Percentiles rank a stretch among this genome's conserved stretches.
Evolutionary conservation across 2,888 invertebrate genomes (phyloP).

Genomic region (Cylindroiulus punctatus): DNA sequence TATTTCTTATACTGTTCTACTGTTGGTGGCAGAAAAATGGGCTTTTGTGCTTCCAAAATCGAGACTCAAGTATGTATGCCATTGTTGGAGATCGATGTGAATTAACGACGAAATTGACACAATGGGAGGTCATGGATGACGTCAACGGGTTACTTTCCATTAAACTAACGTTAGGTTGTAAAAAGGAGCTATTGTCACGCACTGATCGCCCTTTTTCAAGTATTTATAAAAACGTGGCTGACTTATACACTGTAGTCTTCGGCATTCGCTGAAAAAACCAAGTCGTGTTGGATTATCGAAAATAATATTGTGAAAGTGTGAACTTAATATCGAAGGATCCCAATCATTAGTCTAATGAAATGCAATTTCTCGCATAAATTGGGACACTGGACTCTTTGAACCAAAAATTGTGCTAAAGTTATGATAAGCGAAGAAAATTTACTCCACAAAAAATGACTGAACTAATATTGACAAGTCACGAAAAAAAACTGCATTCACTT

Average conservation of each 20-base stretch:
- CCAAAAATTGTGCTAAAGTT: conserved; percentile 24
- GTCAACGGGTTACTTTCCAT: conserved; percentile 32
- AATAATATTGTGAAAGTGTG: conserved; percentile 43
- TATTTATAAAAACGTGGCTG: conserved; percentile 29
- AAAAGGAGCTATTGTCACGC: conserved; percentile 24
- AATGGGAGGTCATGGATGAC: conserved; percentile 35
- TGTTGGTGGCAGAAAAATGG: background rate
- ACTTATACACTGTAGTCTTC: conserved; percentile 3
- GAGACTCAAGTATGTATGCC: background rate
- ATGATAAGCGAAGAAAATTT: conserved; percentile 15
- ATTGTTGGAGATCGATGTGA: conserved; percentile 43
- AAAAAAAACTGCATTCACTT: conserved; percentile 25
- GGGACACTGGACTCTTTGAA: conserved; percentile 33
- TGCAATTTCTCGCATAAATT: conserved; percentile 24
- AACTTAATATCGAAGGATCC: conserved; percentile 22
- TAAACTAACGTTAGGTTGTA: background rate
- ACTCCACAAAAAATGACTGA: background rate
- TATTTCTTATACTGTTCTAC: conserved; percentile 20
- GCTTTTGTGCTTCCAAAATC: conserved; percentile 32
- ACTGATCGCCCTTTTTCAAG: background rate
- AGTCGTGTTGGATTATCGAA: conserved; percentile 5
- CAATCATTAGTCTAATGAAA: conserved; percentile 39
- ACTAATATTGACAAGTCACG: conserved; percentile 46
- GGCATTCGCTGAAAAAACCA: background rate
- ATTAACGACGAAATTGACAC: conserved; percentile 39